Evolutionary conservation across 2,113 vertebrate genomes (phyloP).

Genomic region (Mastomys coucha): DNA sequence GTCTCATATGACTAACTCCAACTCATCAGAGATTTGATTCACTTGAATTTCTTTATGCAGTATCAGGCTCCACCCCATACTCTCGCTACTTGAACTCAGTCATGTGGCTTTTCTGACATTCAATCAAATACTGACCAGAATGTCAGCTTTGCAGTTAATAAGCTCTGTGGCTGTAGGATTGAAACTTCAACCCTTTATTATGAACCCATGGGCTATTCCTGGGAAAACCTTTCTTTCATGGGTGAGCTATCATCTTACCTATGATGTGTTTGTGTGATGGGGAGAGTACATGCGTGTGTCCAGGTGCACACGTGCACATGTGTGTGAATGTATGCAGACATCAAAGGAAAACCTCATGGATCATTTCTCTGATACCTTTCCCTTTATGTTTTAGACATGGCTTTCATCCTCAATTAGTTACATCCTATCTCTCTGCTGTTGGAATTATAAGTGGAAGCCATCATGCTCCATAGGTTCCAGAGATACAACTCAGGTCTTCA

Average conservation of each 20-base stretch:
- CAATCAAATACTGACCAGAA: not conserved
- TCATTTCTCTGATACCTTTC: not conserved
- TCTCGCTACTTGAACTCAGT: not conserved
- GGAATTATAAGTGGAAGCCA: not conserved
- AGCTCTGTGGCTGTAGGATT: not conserved
- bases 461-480: not conserved
- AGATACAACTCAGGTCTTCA: not conserved
- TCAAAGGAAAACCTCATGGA: not conserved
- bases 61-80: not conserved
- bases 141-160: not conserved
- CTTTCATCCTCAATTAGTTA: not conserved
- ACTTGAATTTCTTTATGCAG: not conserved
- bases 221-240: not conserved
- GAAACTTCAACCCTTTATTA: not conserved
- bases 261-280: not conserved
- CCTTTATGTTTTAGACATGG: not conserved
- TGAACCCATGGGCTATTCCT: not conserved
- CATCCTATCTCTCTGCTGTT: not conserved
- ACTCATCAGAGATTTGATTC: not conserved
- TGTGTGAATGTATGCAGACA: not conserved
- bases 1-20: not conserved
- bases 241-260: not conserved
- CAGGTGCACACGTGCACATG: not conserved
- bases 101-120: not conserved
- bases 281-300: not conserved